phyloP scores from a whole-genome alignment of 2,888 invertebrate species.

The Epirrhoe tristata region DNA sequence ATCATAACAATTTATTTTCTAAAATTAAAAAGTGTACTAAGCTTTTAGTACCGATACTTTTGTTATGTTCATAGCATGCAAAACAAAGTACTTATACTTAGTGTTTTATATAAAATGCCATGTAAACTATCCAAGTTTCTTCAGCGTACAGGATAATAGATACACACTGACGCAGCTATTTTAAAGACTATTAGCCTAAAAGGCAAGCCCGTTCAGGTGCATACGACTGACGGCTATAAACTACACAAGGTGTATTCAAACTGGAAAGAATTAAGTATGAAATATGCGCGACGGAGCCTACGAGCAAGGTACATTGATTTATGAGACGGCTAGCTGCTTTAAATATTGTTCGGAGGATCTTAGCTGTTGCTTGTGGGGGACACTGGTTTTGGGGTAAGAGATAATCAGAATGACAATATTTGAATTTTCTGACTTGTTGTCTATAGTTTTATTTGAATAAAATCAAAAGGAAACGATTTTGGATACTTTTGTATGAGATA shows the following conservation, averaged over 20 bases:
- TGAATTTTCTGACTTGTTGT: background rate
- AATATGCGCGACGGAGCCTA: slow-evolving; percentile 80
- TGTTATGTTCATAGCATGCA: too few relatives aligned
- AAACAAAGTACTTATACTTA: background rate
- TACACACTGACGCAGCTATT: slow-evolving; percentile 28
- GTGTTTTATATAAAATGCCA: background rate
- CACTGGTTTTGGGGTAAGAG: slow-evolving; percentile 39
- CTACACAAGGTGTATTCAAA: slow-evolving; percentile 62
- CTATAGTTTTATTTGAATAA: background rate
- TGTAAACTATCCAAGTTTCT: background rate
- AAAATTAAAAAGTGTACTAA: too few relatives aligned
- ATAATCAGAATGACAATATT: slow-evolving; percentile 32
- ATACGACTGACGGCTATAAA: slow-evolving; percentile 72
- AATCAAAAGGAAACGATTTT: background rate
- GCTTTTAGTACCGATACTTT: too few relatives aligned
- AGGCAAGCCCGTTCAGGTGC: slow-evolving; percentile 59
- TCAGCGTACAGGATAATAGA: slow-evolving; percentile 15
- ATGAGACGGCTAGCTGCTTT: slow-evolving; percentile 72
- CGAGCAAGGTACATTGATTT: slow-evolving; percentile 66
- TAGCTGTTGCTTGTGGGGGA: slow-evolving; percentile 43
- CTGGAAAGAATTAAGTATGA: slow-evolving; percentile 84
- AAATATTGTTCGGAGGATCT: slow-evolving; percentile 59
- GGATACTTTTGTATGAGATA: background rate
- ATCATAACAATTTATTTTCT: too few relatives aligned
- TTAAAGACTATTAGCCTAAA: slow-evolving; percentile 47